Base-by-base conservation (phyloP, 2,888 invertebrate species). In the Polyommatus icarus region DNA sequence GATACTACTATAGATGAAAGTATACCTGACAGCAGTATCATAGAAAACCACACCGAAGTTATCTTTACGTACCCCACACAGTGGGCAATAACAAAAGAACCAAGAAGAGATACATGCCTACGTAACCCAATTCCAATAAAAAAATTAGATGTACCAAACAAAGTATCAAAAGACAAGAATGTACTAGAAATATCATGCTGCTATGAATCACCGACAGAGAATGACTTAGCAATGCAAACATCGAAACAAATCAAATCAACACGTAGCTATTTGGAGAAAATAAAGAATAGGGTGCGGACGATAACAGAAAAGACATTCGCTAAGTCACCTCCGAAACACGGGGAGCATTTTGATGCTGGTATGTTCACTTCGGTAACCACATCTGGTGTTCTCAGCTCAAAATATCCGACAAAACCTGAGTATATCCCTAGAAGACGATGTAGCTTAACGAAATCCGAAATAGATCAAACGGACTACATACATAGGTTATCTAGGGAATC, bases 291-390 rank as follows among this genome's bases (percentile, higher is more conserved):
- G 78, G 95, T 95, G 29, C 89, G 94, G 76, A 95, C 94, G 57
- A 95, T 95, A 77, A 92, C 94, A 20, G 94, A 94, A 79, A 94
- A 95, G 84, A 94, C 94, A 0, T 95, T 95, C 82, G 90, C 95
- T 0, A 95, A 95, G 84, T 89, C 91, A 0, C 93, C 93, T 6
- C 91, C 92, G 0, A 92, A 91, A 54, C 85, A 90, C 46, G 92
- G 89, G 0, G 91, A 92, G 8, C 92, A 95, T 73, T 83, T 87
- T 1, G 95, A 95, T 79, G 84, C 94, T 73, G 96, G 96, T 12
- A 95, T 95, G 80, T 96, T 96, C 78, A 96, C 96, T 18, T 96
- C 96, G 0, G 96, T 96, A 0, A 96, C 96, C 2, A 96, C 96
- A 0, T 96, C 96, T 76, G 96, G 96, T 0, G 96, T 96, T 10